phyloP scores from a whole-genome alignment of 2,113 vertebrate species.

The Morone saxatilis region DNA sequence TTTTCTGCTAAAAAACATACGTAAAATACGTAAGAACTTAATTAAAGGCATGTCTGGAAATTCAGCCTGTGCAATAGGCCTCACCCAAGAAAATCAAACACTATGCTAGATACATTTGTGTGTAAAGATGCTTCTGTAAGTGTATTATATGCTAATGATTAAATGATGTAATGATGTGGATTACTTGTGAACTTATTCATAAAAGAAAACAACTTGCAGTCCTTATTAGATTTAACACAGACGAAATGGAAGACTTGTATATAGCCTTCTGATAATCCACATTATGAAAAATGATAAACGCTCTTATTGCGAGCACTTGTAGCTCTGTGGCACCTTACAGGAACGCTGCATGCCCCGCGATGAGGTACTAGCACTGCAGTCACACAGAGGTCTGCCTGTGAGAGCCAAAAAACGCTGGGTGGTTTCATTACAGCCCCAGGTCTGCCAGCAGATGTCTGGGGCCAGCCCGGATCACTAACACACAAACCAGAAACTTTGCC shows the following conservation, averaged over 20 bases:
- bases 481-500: conserved; percentile 47
- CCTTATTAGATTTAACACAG: conserved; percentile 13
- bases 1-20: background rate
- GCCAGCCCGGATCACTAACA: conserved; percentile 57
- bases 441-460: conserved; percentile 64
- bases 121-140: conserved; percentile 44
- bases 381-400: conserved; percentile 20
- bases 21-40: background rate
- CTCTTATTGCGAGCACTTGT: background rate
- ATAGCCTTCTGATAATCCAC: conserved; percentile 5
- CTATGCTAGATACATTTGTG: conserved; percentile 6
- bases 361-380: conserved; percentile 1
- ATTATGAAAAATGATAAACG: background rate
- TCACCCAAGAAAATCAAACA: conserved; percentile 17
- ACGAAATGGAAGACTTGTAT: background rate
- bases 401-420: conserved; percentile 57
- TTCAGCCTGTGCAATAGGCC: background rate
- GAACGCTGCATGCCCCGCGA: conserved; percentile 7
- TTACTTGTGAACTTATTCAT: conserved; percentile 46
- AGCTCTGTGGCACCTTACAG: conserved; percentile 29
- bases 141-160: conserved; percentile 45
- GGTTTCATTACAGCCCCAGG: conserved; percentile 65
- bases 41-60: conserved; percentile 22
- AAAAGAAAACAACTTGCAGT: conserved; percentile 31
- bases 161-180: conserved; percentile 52